Evolutionary conservation across 1,140 invertebrate genomes (phyloP), one percentile per base, ranked within the genome.

Genomic region (Aleiodes sp.): DNA sequence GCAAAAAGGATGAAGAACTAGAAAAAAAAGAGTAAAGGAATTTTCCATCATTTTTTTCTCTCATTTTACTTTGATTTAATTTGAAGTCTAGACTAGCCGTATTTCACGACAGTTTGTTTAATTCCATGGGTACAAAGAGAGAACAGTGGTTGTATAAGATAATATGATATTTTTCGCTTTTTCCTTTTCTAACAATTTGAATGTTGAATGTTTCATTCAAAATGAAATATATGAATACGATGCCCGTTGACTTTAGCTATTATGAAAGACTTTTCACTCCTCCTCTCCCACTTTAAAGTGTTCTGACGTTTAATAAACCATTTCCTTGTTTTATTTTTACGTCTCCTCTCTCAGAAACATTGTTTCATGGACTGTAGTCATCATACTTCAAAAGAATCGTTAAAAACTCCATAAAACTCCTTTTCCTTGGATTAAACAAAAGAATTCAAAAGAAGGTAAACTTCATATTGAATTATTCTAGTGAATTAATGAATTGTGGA

Each of bases 251-350:
- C n/a, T n/a, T n/a, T n/a, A n/a, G n/a, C n/a, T n/a, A n/a, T n/a
- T n/a, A n/a, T 16, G 19, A 43, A 43, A 16, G n/a, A 43, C 39
- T 43, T 43, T 43, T 43, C 39, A 7, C 19, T 16, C 19, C 39
- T n/a, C n/a, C n/a, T n/a, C n/a, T n/a, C n/a, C n/a, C n/a, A n/a
- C n/a, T 43, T n/a, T n/a, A 16, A 16, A 4, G n/a, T 43, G 39
- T 43, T 43, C 39, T 43, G 39, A 43, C 39, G 39, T 43, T 43
- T 43, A 43, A 43, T 43, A 43, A 43, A 43, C 39, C 39, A 16
- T 43, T 43, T 43, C 6, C 39, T 43, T 16, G 39, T n/a, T 43
- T 1, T 16, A 43, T 43, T n/a, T 43, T 43, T 1, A 39, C 35
- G 35, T 9, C 10, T 39, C 14, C 14, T 39, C 12, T 16, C 39